phyloP scores from a whole-genome alignment of 2,888 invertebrate genomes.

The Idaea biselata region DNA sequence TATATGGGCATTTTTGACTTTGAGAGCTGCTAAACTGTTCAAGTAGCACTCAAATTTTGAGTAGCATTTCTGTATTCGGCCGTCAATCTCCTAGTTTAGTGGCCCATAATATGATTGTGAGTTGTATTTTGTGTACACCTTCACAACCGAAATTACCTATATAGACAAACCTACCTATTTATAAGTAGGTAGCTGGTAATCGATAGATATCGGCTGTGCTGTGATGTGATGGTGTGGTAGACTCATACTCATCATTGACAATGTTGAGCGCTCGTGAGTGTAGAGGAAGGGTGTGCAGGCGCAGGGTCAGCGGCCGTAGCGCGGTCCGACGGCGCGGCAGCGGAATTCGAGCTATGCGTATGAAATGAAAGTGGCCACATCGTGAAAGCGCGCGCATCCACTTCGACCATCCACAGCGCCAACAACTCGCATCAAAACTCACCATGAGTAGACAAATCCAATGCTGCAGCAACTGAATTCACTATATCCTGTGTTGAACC shows the following conservation, averaged over 20 bases:
- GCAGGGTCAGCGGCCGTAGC: constrained; percentile 80
- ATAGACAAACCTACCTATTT: no score
- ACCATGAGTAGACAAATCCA: constrained; percentile 78
- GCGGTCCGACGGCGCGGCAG: constrained; percentile 68
- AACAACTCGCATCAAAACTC: constrained; percentile 52
- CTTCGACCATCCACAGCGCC: constrained; percentile 51
- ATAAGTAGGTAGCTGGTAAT: neutral
- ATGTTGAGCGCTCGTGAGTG: constrained; percentile 50
- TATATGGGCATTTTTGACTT: no score
- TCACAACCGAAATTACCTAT: no score
- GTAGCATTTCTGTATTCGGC: no score
- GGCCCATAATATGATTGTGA: no score
- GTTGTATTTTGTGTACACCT: no score
- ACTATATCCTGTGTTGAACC: constrained; percentile 67
- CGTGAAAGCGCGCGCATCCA: constrained; percentile 79
- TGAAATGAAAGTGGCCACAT: constrained; percentile 80
- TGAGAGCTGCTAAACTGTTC: no score
- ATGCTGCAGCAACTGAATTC: constrained; percentile 53
- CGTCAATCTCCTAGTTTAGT: no score
- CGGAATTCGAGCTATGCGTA: constrained; percentile 80
- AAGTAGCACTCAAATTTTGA: no score
- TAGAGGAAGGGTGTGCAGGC: constrained; percentile 71
- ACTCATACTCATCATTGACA: constrained; percentile 32
- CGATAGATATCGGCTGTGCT: constrained; percentile 7
- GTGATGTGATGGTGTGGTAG: constrained; percentile 4